These are phyloP conservation scores for Uromys caudimaculatus DNA, from an alignment of 2,797 vertebrate species.

Conservation along the genomic window DNA sequence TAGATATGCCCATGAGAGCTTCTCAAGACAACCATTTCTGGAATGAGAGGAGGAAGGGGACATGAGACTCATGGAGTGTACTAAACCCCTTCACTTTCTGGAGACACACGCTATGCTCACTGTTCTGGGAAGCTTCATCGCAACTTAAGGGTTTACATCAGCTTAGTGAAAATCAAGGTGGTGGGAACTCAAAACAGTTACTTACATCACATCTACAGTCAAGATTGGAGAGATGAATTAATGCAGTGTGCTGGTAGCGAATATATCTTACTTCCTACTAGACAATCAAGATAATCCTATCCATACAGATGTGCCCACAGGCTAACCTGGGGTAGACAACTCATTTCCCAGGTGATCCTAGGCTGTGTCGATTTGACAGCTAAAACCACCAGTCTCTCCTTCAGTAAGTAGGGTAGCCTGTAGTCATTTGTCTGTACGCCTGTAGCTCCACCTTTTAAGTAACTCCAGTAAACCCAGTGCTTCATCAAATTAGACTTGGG, in stretches of 20 bases:
- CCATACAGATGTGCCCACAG: neutral
- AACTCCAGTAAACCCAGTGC: neutral
- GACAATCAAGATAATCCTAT: neutral
- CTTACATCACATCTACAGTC: neutral
- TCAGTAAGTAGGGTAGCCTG: no score
- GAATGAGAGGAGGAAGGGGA: neutral
- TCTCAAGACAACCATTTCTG: neutral
- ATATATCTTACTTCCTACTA: neutral
- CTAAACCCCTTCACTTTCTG: neutral
- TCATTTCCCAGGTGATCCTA: neutral
- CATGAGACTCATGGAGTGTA: neutral
- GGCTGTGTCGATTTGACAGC: neutral
- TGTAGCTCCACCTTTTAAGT: neutral
- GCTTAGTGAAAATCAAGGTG: neutral
- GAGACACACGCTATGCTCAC: neutral
- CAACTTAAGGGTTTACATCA: neutral
- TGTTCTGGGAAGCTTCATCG: neutral
- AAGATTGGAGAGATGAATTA: no score
- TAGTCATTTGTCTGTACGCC: neutral
- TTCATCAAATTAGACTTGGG: neutral
- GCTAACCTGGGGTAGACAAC: neutral
- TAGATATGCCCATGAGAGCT: neutral
- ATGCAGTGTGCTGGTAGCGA: no score
- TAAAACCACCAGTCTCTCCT: neutral
- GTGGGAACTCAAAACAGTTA: neutral